phyloP scores from a whole-genome alignment of 2,797 vertebrate genomes.

The Centroberyx gerrardi region DNA sequence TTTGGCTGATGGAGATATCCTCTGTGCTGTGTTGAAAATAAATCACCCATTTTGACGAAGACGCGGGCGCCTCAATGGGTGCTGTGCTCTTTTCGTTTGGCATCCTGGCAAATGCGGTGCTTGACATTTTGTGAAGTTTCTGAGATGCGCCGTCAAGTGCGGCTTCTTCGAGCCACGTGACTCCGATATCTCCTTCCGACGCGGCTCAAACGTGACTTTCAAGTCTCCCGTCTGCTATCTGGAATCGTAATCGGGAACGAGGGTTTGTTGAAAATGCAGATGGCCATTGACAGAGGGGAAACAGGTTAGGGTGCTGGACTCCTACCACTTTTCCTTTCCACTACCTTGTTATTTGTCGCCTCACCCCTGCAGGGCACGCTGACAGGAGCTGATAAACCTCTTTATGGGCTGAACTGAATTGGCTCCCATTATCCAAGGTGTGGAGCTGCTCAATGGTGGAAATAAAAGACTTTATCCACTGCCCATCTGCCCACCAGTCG shows the following conservation, averaged over 20 bases:
- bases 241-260: slow-evolving; percentile 68
- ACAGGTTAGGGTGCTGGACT: slow-evolving; percentile 80
- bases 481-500: slow-evolving; percentile 80
- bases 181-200: slow-evolving; percentile 54
- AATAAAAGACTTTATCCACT: slow-evolving; percentile 84
- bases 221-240: slow-evolving; percentile 69
- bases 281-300: slow-evolving; percentile 71
- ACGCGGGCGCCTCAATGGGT: neutral
- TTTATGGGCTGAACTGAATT: slow-evolving; percentile 87
- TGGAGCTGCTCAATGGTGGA: slow-evolving; percentile 83
- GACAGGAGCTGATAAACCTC: slow-evolving; percentile 87
- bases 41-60: neutral
- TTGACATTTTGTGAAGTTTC: slow-evolving; percentile 65
- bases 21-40: neutral
- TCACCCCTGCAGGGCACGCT: slow-evolving; percentile 85
- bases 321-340: slow-evolving; percentile 79
- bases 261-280: slow-evolving; percentile 80
- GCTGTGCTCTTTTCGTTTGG: neutral
- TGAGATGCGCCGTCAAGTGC: slow-evolving; percentile 33
- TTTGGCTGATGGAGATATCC: neutral
- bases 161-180: slow-evolving; percentile 56
- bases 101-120: slow-evolving; percentile 36
- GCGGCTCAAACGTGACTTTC: slow-evolving; percentile 67
- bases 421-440: slow-evolving; percentile 88
- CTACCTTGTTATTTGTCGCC: slow-evolving; percentile 84